Evolutionary conservation across 1,140 invertebrate genomes (phyloP), one percentile per base, ranked within the genome.

Genomic region (Cydia pomonella): DNA sequence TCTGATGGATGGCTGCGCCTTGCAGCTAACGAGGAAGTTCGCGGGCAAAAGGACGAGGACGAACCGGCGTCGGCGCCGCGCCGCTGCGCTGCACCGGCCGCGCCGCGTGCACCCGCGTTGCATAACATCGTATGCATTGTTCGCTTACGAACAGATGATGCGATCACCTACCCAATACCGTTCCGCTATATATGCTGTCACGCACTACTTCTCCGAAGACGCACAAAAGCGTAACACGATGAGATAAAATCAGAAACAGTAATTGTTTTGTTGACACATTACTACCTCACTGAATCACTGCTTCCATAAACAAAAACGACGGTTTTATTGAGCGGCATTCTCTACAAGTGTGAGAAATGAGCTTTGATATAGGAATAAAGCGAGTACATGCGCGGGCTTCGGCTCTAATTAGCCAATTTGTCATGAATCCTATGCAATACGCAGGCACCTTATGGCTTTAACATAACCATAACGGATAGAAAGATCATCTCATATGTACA

Each of bases 1-100:
- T 47, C 82, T 91, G 91, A 91, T 90, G 88, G 89, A 91, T 91
- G 85, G 82, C 77, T 75, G 82, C 80, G 76, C 79, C 80, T 76
- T 73, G 80, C 73, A 62, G 76, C 82, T 90, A 89, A 90, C 86
- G 86, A 90, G 87, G 86, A 87, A 86, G 77, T 76, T 75, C 64
- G 62, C 78, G 76, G 75, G 81, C 82, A 86, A 87, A 86, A 85
- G 84, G 78, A 41, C 74, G 38, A 33, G n/a, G 13, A 23, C 53
- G 53, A 59, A 10, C 53, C 53, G 18, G 53, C 53, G 21, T 59
- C 53, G 53, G 7, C 64, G 27, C 64, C 27, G 29, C 64, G 27
- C 64, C 27, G 29, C 27, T 10, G 16, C 29, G 18, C 13, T 18
- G 27, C 29, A 33, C 64, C 33, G 64, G 27, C 63, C n/a, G 33